Conservation (phyloP, 2,113 vertebrate genomes). For the Oryzias woworae region DNA sequence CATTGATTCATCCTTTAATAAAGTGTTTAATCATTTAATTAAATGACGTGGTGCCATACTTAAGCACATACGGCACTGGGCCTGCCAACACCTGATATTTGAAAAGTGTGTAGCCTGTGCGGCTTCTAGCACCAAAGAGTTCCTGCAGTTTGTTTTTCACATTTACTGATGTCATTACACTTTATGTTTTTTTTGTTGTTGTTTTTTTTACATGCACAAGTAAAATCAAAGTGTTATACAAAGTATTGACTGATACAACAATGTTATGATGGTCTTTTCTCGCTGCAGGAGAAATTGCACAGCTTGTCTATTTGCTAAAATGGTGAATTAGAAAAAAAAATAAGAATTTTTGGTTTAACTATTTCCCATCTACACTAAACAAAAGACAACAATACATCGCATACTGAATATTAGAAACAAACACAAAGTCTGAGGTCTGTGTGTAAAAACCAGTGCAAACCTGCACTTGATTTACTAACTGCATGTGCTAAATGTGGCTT, state of each 20-base stretch:
- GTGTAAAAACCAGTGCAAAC: no score
- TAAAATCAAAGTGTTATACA: slow-evolving; percentile 1
- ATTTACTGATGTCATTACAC: slow-evolving; percentile 13
- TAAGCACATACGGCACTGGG: slow-evolving; percentile 65
- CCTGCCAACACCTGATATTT: slow-evolving; percentile 57
- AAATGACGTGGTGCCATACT: slow-evolving; percentile 39
- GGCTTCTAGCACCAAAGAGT: slow-evolving; percentile 60
- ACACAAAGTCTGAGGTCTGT: no score
- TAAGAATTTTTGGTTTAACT: no score
- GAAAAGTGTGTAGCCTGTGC: slow-evolving; percentile 24
- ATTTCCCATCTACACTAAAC: no score
- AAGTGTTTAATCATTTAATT: slow-evolving; percentile 13
- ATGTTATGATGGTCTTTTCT: background rate
- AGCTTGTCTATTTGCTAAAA: background rate
- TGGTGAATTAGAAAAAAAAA: no score
- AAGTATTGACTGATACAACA: background rate
- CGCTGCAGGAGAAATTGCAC: slow-evolving; percentile 1
- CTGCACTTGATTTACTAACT: no score
- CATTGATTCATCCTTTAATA: slow-evolving; percentile 6
- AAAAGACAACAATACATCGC: no score
- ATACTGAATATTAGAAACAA: no score
- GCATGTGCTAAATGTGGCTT: no score
- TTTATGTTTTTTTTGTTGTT: background rate
- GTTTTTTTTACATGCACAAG: background rate
- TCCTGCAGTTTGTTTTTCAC: slow-evolving; percentile 44